phyloP scores from a whole-genome alignment of 2,888 invertebrate species.

The Didymodactylos carnosus region DNA sequence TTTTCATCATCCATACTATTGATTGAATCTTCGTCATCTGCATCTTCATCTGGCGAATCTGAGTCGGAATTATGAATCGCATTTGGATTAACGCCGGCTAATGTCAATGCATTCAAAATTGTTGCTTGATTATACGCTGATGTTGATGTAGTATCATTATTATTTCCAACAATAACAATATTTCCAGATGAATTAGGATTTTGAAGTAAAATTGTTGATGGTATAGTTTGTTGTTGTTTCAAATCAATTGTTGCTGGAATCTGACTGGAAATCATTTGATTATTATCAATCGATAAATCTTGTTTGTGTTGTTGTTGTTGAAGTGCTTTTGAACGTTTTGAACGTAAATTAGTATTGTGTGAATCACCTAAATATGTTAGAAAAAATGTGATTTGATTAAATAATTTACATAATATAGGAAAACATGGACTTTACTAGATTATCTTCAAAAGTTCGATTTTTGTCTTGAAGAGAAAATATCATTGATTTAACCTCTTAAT shows the following conservation, averaged over 20 bases:
- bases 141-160: background rate
- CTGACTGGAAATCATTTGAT: too few relatives aligned
- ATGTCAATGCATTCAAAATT: background rate
- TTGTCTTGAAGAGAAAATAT: too few relatives aligned
- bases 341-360: too few relatives aligned
- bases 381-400: too few relatives aligned
- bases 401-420: too few relatives aligned
- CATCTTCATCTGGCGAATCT: background rate
- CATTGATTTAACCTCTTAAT: too few relatives aligned
- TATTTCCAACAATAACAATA: background rate
- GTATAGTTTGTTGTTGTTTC: too few relatives aligned
- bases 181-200: background rate
- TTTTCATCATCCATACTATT: background rate
- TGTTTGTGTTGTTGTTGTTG: background rate
- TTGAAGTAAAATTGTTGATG: background rate
- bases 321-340: background rate
- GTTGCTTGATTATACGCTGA: background rate
- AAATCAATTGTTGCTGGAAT: too few relatives aligned
- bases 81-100: background rate
- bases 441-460: too few relatives aligned
- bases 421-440: too few relatives aligned
- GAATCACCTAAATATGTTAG: too few relatives aligned
- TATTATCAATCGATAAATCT: too few relatives aligned
- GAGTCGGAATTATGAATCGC: background rate
- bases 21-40: background rate